Evolutionary conservation across 2,888 invertebrate genomes (phyloP).

Genomic region (Villa cingulata): DNA sequence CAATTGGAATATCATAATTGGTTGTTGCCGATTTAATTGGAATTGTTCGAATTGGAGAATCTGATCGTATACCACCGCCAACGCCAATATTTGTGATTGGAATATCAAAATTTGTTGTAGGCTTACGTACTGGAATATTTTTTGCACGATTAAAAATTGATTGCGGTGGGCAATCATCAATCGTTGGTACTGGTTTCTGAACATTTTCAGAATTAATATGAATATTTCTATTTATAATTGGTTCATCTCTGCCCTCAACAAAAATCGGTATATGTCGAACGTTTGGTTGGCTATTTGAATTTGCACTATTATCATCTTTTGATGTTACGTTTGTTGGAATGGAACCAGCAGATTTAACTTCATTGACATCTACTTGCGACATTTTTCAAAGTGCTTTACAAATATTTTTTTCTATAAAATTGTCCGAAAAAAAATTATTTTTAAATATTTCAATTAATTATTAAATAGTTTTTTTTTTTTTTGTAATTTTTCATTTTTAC

Average conservation of each 20-base stretch:
- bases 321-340: too few species aligned
- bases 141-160: conserved; percentile 16
- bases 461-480: too few species aligned
- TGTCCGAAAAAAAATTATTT: too few species aligned
- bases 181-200: not conserved
- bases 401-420: too few species aligned
- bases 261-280: conserved; percentile 71
- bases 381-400: too few species aligned
- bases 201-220: not conserved
- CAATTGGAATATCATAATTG: not conserved
- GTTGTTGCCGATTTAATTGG: conserved; percentile 7
- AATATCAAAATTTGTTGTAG: not conserved
- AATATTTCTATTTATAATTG: conserved; percentile 48
- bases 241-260: conserved; percentile 66
- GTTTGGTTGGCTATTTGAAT: conserved; percentile 25
- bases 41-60: conserved; percentile 9
- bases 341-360: too few species aligned
- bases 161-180: conserved; percentile 9
- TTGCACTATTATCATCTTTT: too few species aligned
- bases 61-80: not conserved
- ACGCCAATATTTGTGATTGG: not conserved
- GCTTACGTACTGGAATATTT: conserved; percentile 14
- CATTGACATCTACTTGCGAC: too few species aligned
- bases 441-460: too few species aligned
- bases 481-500: too few species aligned